Evolutionary conservation across 2,888 invertebrate genomes (phyloP), one percentile per base, ranked within the genome.

Genomic region (Thera obeliscata): DNA sequence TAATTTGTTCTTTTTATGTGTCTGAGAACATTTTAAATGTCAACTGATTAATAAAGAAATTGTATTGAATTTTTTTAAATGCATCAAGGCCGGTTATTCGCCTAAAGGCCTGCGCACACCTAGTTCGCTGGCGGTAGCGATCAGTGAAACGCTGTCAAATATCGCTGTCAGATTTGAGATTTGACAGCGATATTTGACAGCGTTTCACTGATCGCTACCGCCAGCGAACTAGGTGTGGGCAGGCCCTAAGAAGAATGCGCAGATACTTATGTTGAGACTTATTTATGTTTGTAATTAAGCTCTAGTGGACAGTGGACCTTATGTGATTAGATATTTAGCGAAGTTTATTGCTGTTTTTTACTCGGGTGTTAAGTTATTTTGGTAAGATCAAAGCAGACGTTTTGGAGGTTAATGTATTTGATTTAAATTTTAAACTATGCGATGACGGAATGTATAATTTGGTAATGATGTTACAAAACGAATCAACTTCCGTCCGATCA

Each of bases 341-440:
- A 60, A 66, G 56, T 66, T 69, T 66, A 66, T 66, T 54, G 48
- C 69, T 38, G 22, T 22, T 22, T 22, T 22, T 22, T 22, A 22
- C 22, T 22, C 22, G 55, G 61, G 56, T 63, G 59, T 68, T 60
- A 48, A 61, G 62, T 52, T 73, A 67, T 64, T 69, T 69, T 65
- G 63, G 58, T 61, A 49, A 69, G 73, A 73, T 71, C 70, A 72
- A 69, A 70, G 67, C 48, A 54, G 60, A 54, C 67, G 56, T 67
- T 61, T 68, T 69, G 54, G 69, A 69, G 69, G 69, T 69, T 69
- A 69, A 69, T 66, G 66, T 62, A 63, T 66, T 66, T 48, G 36
- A 66, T 66, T 63, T 66, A 61, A 66, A 69, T 69, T 33, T 52
- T 33, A 65, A 58, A 66, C 58, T 33, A 43, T 56, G 11, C 49